A percentile compares a stretch with the other conserved stretches of the same genome.
Evolutionary conservation across 1,140 invertebrate genomes (phyloP).

Genomic region (Euschistus heros): DNA sequence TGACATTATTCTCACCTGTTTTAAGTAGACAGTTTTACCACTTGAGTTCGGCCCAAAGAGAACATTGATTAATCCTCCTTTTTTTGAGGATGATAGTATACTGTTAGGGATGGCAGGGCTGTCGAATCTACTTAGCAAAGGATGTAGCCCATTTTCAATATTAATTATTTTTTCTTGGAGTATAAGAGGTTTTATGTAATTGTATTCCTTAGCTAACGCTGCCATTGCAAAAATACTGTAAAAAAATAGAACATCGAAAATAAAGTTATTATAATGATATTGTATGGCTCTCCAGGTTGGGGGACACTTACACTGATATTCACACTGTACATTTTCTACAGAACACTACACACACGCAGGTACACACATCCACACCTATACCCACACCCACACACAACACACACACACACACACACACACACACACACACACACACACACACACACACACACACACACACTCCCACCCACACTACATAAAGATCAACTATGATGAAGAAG

Average conservation of each 20-base stretch:
- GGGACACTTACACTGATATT: no score
- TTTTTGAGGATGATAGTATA: slow-evolving; percentile 41
- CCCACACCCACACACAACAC: no score
- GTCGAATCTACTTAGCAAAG: slow-evolving; percentile 56
- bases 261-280: no score
- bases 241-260: slow-evolving; percentile 37
- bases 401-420: no score
- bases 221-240: slow-evolving; percentile 20
- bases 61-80: slow-evolving; percentile 52
- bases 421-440: no score
- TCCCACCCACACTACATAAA: no score
- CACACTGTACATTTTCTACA: no score
- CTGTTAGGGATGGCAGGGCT: slow-evolving; percentile 64
- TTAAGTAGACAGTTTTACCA: slow-evolving; percentile 82
- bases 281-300: no score
- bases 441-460: no score
- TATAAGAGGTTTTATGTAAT: slow-evolving; percentile 18
- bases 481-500: no score
- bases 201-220: slow-evolving; percentile 22
- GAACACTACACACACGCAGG: no score
- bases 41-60: slow-evolving; percentile 82
- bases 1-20: slow-evolving; percentile 31
- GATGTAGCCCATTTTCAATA: slow-evolving; percentile 65
- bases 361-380: no score
- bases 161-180: slow-evolving; percentile 39